Base-by-base conservation (phyloP, 2,113 vertebrate species). In the Dasyornis broadbenti region DNA sequence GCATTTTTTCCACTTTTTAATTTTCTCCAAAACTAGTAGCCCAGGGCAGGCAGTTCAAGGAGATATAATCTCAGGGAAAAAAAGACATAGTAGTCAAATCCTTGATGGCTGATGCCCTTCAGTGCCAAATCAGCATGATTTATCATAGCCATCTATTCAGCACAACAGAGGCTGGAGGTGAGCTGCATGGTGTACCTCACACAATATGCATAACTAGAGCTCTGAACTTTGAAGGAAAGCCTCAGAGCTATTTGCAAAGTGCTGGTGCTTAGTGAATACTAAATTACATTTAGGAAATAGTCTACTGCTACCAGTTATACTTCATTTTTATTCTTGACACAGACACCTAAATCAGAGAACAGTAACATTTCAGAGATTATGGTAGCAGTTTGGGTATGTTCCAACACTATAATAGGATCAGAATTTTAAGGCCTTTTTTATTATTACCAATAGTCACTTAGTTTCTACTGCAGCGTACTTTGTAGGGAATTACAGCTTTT, bases 301-400 rank as follows among this genome's bases (percentile, higher is more conserved):
- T 97, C 97, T 96, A 96, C 94, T 95, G 97, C 97, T 96, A 97
- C 97, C 97, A 97, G 97, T 97, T 98, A 97, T 97, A 97, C 98
- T 98, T 98, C 98, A 98, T 98, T 98, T 98, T 98, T 98, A 98
- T 98, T 98, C 98, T 97, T 98, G 98, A 98, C 98, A 98, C 98
- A 98, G 98, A 98, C 98, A 98, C 98, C 98, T 98, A 98, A 98
- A 98, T 98, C 98, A 98, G 98, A 98, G 98, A 98, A 98, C 97
- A 98, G 98, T 98, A 98, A 98, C 98, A 98, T 98, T 98, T 98
- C 96, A 97, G 97, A 98, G 98, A 98, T 98, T 98, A 98, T 97
- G 97, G 97, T 97, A 98, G 97, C 97, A 97, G 98, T 98, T 98
- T 98, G 98, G 98, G 98, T 98, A 96, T 97, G 97, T 98, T 98